These are phyloP conservation scores for Mongoloraphidia duomilia DNA, from an alignment of 2,888 invertebrate species.

Conservation along the genomic window DNA sequence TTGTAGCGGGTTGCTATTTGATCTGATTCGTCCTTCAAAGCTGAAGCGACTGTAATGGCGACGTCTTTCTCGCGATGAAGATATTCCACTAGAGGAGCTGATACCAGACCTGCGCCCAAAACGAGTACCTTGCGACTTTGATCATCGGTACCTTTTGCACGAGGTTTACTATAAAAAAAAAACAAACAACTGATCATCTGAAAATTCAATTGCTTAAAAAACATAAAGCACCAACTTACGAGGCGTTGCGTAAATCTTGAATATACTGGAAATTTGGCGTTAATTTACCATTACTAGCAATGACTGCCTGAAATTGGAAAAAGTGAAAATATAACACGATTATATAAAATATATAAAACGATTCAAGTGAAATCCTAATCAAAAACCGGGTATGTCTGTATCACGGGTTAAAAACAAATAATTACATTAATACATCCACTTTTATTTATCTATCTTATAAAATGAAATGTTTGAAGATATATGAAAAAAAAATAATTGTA, in stretches of 20 bases:
- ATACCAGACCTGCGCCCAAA: slow-evolving; percentile 90
- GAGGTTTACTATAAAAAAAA: slow-evolving; percentile 20
- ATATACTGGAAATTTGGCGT: slow-evolving; percentile 94
- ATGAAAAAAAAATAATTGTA: too few species aligned
- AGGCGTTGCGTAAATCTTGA: slow-evolving; percentile 59
- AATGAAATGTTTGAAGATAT: too few species aligned
- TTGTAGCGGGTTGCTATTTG: slow-evolving; percentile 60
- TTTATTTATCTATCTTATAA: too few species aligned
- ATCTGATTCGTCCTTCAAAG: slow-evolving; percentile 80
- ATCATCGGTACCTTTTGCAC: slow-evolving; percentile 30
- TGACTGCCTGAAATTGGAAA: slow-evolving; percentile 63
- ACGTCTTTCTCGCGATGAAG: slow-evolving; percentile 68
- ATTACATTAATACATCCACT: too few species aligned
- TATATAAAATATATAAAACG: too few species aligned
- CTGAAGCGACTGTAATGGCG: slow-evolving; percentile 71
- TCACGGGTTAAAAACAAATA: too few species aligned
- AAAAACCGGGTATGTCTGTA: too few species aligned
- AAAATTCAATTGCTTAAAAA: too few species aligned
- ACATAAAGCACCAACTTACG: slow-evolving; percentile 27
- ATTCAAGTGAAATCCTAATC: too few species aligned
- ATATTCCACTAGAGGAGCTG: slow-evolving; percentile 90
- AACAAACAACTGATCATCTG: background rate
- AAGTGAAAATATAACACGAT: slow-evolving; percentile 1
- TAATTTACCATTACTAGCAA: slow-evolving; percentile 85
- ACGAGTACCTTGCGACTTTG: slow-evolving; percentile 65